phyloP scores from a whole-genome alignment of 1,140 invertebrate species.

The Halesus radiatus region DNA sequence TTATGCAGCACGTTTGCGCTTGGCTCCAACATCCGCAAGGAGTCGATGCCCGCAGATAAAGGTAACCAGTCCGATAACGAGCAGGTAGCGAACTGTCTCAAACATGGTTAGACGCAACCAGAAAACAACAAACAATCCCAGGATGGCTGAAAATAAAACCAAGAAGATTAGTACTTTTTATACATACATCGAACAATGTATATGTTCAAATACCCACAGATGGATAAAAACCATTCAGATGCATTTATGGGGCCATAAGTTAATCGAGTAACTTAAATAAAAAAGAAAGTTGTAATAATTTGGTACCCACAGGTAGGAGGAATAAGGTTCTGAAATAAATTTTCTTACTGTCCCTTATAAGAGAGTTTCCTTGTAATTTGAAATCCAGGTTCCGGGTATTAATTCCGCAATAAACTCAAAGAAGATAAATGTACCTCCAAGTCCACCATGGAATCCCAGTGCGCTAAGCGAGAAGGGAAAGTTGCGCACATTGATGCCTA shows the following conservation, averaged over 20 bases:
- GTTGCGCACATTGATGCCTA: conserved; percentile 91
- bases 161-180: too few species aligned
- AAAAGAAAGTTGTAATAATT: too few species aligned
- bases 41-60: conserved; percentile 95
- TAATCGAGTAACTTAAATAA: too few species aligned
- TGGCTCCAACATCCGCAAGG: conserved; percentile 79
- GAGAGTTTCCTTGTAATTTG: too few species aligned
- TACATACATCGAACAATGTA: too few species aligned
- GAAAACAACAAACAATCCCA: conserved; percentile 89
- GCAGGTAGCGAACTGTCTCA: conserved; percentile 91
- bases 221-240: too few species aligned
- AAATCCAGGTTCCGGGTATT: too few species aligned
- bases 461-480: conserved; percentile 86
- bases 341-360: too few species aligned
- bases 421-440: conserved; percentile 68
- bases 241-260: too few species aligned
- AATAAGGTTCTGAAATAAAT: too few species aligned
- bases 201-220: too few species aligned
- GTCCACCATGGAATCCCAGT: conserved; percentile 88
- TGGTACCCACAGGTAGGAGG: too few species aligned
- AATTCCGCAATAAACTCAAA: background rate
- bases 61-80: conserved; percentile 85
- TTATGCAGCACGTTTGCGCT: conserved; percentile 61
- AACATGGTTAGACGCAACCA: conserved; percentile 97
- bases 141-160: conserved; percentile 77